Evolutionary conservation across 2,113 vertebrate genomes (phyloP).

Genomic region (Carlito syrichta): DNA sequence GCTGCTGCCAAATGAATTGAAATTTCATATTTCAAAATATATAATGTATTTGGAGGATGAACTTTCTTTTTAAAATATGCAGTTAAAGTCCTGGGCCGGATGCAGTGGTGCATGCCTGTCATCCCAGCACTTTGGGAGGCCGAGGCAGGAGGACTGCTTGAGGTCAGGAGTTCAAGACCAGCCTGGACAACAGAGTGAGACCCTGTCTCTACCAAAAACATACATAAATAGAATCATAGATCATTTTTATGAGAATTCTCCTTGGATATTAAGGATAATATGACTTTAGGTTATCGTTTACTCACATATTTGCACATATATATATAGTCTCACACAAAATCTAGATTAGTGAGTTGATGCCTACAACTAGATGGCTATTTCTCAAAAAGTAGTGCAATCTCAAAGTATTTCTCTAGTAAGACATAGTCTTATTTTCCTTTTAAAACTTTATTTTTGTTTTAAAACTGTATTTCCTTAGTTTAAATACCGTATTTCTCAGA

Average conservation of each 20-base stretch:
- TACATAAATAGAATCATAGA: too few species aligned
- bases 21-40: neutral
- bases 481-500: too few species aligned
- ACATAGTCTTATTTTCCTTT: neutral
- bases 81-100: neutral
- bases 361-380: neutral
- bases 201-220: too few species aligned
- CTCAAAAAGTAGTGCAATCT: neutral
- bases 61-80: conserved; percentile 19
- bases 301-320: neutral
- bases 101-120: too few species aligned
- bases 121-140: too few species aligned
- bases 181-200: too few species aligned
- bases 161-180: too few species aligned
- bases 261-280: neutral
- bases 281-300: neutral
- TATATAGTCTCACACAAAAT: neutral
- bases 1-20: neutral
- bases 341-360: neutral
- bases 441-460: neutral
- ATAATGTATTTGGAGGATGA: neutral
- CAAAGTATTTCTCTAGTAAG: neutral
- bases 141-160: too few species aligned
- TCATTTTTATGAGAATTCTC: neutral
- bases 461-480: neutral